Base-by-base conservation (phyloP, 2,888 invertebrate species). In the Slavum lentiscoides region DNA sequence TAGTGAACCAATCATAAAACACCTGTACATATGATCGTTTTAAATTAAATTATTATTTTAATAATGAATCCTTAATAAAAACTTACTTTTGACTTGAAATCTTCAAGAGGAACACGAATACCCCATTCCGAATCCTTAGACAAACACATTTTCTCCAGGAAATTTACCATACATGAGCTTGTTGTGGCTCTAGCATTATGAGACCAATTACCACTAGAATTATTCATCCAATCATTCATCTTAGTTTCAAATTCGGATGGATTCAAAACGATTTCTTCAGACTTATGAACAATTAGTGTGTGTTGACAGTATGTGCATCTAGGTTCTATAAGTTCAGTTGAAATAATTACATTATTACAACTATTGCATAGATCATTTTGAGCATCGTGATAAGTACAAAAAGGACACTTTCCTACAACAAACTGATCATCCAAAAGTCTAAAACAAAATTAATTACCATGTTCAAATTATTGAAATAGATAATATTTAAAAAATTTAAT, bases 1-100 rank as follows among this genome's bases (percentile, higher is more conserved):
- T 99, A 88, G 99, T 99, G 88, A 96, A 99, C 99, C 99, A 99
- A 0, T 99, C 99, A 87, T 99, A 99, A 88, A 99, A 99, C 2
- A 98, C 95, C 92, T 92, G 85, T 0, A 55, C 82, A 74, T 3
- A 21, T n/a, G 37, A 15, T 1, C 1, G 7, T 43, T 43, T 5
- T 7, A 9, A 7, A 43, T 64, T 58, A 62, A 21, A 73, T n/a
- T 59, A 9, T 17, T 69, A 67, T 23, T 39, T 11, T 30, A 74
- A 64, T 15, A 17, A 15, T 53, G 17, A 53, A 53, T 53, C 13
- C 13, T 53, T 53, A 15, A 49, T 8, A 39, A 21, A 5, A 5
- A 76, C 55, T 73, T 85, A 92, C 94, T 89, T 98, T 98, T 82
- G 93, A 90, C 81, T 90, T 90, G 85, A 91, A 98, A 6, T 93